Conservation (phyloP, 2,888 invertebrate species). For the Syritta pipiens region DNA sequence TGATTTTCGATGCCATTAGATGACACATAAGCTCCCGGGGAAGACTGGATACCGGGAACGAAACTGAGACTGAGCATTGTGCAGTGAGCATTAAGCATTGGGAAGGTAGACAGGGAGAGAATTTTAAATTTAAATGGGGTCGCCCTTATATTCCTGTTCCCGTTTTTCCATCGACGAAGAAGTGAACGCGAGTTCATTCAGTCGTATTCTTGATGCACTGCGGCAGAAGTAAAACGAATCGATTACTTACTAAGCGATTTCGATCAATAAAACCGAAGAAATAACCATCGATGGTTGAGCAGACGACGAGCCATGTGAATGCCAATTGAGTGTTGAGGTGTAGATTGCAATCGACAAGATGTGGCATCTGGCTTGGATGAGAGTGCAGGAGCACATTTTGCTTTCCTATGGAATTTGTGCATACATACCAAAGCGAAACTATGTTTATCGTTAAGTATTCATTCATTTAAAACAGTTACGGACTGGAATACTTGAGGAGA, state of each 20-base stretch:
- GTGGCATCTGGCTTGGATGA: slow-evolving; percentile 29
- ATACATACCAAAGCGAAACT: no score
- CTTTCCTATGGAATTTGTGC: no score
- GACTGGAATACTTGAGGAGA: no score
- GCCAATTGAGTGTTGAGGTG: slow-evolving; percentile 25
- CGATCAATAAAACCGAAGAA: slow-evolving; percentile 36
- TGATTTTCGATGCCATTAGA: slow-evolving; percentile 62
- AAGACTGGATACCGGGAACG: no score
- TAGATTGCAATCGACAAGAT: slow-evolving; percentile 24
- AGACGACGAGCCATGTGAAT: slow-evolving; percentile 32
- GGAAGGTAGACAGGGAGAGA: neutral
- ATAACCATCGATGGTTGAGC: neutral
- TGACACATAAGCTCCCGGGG: slow-evolving; percentile 22
- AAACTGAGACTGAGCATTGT: no score
- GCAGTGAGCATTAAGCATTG: neutral
- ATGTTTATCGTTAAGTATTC: no score
- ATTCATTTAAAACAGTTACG: no score
- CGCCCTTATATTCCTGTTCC: neutral
- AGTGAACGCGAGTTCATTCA: slow-evolving; percentile 49
- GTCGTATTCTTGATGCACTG: slow-evolving; percentile 57
- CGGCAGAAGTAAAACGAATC: slow-evolving; percentile 60
- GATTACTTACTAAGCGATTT: slow-evolving; percentile 64
- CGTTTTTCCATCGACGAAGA: neutral
- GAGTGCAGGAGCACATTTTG: slow-evolving; percentile 1
- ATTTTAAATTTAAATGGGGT: slow-evolving; percentile 51